phyloP scores from a whole-genome alignment of 37 sponge, comb jelly and placozoan species.

The Cliona cf. orientalis region DNA sequence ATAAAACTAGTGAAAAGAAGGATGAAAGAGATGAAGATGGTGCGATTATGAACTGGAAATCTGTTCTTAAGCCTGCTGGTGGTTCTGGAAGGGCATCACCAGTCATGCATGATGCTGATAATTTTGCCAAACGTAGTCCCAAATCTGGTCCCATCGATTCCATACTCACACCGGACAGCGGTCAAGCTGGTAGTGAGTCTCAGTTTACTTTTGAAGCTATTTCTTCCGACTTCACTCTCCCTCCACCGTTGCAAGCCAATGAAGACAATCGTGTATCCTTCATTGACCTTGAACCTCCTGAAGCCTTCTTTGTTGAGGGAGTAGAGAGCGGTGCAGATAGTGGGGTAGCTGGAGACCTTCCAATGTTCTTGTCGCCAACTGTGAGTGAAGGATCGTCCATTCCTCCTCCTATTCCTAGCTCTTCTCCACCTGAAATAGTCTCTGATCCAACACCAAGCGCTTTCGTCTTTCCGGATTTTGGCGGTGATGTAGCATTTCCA shows the following conservation, averaged over 20 bases:
- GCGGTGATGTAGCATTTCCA: not conserved
- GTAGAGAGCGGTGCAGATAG: not conserved
- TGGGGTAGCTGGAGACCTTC: constrained; percentile 3
- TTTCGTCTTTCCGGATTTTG: not conserved
- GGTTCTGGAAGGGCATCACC: not conserved
- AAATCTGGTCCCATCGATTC: too few species aligned
- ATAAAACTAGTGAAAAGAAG: not conserved
- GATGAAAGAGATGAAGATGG: not conserved
- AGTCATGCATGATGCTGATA: not conserved
- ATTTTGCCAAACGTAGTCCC: too few species aligned
- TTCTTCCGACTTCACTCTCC: not conserved
- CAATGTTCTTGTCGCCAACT: constrained; percentile 37
- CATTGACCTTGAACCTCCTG: constrained; percentile 39
- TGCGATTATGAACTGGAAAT: constrained; percentile 14
- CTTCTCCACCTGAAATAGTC: not conserved
- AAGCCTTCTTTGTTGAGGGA: not conserved
- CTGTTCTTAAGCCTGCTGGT: constrained; percentile 9
- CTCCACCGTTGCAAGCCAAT: constrained; percentile 24
- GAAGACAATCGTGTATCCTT: constrained; percentile 1
- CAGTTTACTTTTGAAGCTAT: not conserved
- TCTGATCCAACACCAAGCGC: not conserved
- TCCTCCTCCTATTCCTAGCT: not conserved
- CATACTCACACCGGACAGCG: too few species aligned
- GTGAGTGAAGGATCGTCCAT: not conserved
- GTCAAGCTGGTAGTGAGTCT: not conserved